Evolutionary conservation across 2,797 vertebrate genomes (phyloP).

Genomic region (Tadarida brasiliensis): DNA sequence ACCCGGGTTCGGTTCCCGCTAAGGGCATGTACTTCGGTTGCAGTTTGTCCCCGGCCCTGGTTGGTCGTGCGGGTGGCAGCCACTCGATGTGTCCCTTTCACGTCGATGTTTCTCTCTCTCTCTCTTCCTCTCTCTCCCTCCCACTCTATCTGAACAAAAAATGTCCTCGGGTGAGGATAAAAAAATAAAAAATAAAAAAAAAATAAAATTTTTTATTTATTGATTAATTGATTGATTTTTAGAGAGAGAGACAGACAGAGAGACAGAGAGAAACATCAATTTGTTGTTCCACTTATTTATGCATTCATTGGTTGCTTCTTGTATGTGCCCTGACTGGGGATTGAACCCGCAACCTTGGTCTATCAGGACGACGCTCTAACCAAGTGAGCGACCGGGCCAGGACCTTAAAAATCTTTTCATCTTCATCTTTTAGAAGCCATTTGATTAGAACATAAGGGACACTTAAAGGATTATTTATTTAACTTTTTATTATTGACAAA

Average conservation of each 20-base stretch:
- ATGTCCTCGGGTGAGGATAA: no score
- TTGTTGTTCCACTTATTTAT: no score
- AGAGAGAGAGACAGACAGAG: no score
- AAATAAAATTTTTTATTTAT: neutral
- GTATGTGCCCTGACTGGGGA: no score
- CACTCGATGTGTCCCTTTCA: neutral
- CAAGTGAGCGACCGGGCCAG: no score
- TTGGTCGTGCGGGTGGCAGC: neutral
- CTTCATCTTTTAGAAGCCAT: conserved; percentile 12
- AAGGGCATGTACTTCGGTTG: neutral
- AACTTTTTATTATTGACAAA: neutral
- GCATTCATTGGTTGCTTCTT: no score
- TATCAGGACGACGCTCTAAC: no score
- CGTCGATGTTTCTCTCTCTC: neutral
- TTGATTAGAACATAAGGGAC: conserved; percentile 10
- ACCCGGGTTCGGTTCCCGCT: neutral
- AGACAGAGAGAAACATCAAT: no score
- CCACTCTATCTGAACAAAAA: no score
- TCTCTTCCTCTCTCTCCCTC: neutral
- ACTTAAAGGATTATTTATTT: neutral
- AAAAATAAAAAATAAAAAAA: no score
- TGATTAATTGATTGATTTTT: no score
- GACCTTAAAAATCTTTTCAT: neutral
- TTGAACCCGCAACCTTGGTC: no score
- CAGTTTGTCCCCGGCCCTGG: neutral